Conservation (phyloP, 2,113 vertebrate genomes). For the Passer montanus region DNA sequence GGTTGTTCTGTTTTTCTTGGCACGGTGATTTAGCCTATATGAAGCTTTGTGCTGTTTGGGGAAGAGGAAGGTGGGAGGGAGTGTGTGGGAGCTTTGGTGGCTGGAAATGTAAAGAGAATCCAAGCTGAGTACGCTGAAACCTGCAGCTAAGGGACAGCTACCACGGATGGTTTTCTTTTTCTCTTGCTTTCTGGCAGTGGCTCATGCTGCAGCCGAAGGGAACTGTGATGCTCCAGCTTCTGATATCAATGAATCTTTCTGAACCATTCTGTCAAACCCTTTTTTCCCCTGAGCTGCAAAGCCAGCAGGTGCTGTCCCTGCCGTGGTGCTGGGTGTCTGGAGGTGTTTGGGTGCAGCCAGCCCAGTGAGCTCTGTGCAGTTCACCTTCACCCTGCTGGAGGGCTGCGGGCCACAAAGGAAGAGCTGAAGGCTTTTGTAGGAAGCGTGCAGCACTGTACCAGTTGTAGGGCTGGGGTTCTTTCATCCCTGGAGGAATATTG, state of each 20-base stretch:
- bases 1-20: conserved; percentile 5
- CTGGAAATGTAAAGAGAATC: conserved; percentile 69
- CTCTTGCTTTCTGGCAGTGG: background rate
- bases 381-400: background rate
- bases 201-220: background rate
- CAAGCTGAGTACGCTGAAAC: background rate
- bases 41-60: conserved; percentile 5
- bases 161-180: background rate
- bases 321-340: background rate
- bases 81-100: conserved; percentile 10
- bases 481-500: background rate
- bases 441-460: background rate
- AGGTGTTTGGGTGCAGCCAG: background rate
- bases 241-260: conserved; percentile 14
- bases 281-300: background rate
- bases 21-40: background rate
- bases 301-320: background rate
- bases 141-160: background rate
- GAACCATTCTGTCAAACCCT: background rate
- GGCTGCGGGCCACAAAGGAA: background rate
- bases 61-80: conserved; percentile 52
- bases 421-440: background rate
- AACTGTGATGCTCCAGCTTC: background rate
- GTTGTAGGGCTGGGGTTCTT: background rate
- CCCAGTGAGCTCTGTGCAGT: background rate